Evolutionary conservation across 2,888 invertebrate species (phyloP), one percentile per base, ranked within the genome.

Genomic region (Ochropleura leucogaster): DNA sequence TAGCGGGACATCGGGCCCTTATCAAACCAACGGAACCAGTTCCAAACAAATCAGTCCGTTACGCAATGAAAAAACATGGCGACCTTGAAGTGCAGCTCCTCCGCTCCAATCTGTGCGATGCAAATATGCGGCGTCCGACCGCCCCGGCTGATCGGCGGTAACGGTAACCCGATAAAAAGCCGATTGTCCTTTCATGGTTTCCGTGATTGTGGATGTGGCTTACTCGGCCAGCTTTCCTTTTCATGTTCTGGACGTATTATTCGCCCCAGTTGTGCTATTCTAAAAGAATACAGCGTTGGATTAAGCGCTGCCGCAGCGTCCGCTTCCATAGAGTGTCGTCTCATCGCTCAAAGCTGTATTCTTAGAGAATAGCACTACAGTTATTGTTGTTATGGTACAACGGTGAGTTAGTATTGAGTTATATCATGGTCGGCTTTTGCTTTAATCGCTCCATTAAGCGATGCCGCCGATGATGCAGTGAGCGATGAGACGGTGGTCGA

Each of bases 91-190:
- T 75, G 79, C 81, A 79, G 71, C 64, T 75, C 14, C 60, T 69
- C 79, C 74, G 69, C 51, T 77, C 47, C 66, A 76, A 81, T 71
- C 74, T 73, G 74, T 63, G 53, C 72, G 65, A 85, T 86, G 80
- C 82, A 81, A 87, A 87, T 85, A 62, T 59, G 57, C 46, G 53
- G 51, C n/a, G 53, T 10, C 71, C 70, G 68, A 40, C 42, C 77
- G 71, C 73, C 73, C 82, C 84, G 85, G 84, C 60, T 74, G 70
- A 72, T 68, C 64, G 63, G 16, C 53, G 66, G 65, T 87, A 90
- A 89, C 90, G 90, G 90, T 86, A 78, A 73, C 76, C 66, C 51
- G 65, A 86, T 84, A 91, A 91, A 89, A 90, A 89, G 85, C 81
- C 60, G 87, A 82, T 79, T 89, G 82, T 88, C 90, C 88, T 90